phyloP scores from a whole-genome alignment of 2,888 invertebrate species.

The Brachynemurus nebulosus region DNA sequence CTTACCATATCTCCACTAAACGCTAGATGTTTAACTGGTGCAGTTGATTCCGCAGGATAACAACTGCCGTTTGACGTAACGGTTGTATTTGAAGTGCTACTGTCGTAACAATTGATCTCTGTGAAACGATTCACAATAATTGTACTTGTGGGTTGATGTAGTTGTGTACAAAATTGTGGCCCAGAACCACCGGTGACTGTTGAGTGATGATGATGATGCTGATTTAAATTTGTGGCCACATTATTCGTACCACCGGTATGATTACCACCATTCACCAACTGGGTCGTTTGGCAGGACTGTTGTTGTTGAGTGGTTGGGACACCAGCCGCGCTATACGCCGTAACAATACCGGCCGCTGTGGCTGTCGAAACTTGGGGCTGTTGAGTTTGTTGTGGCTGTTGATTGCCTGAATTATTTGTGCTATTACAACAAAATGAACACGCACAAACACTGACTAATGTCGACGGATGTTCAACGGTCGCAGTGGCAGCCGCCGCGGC shows the following conservation, averaged over 20 bases:
- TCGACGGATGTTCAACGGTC: constrained; percentile 14
- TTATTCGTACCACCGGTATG: neutral
- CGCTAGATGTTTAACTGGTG: constrained; percentile 5
- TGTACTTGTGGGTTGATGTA: constrained; percentile 20
- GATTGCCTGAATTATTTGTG: neutral
- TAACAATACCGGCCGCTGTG: neutral
- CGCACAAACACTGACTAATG: constrained; percentile 1
- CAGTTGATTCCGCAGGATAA: no score
- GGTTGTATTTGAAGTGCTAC: constrained; percentile 12
- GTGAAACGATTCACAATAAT: constrained; percentile 34
- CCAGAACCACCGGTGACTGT: constrained; percentile 11
- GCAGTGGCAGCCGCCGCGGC: constrained; percentile 19
- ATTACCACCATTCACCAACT: neutral
- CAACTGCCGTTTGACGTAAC: neutral
- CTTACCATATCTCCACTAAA: constrained; percentile 11
- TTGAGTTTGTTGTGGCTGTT: neutral
- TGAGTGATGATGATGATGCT: neutral
- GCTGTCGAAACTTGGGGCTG: neutral
- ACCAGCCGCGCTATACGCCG: neutral
- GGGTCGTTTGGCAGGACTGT: neutral
- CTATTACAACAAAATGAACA: neutral
- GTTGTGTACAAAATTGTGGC: constrained; percentile 22
- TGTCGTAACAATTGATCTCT: constrained; percentile 35
- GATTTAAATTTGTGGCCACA: neutral
- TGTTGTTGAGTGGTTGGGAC: neutral